Evolutionary conservation across 2,113 vertebrate genomes (phyloP), one percentile per base, ranked within the genome.

Genomic region (Alligator mississippiensis): DNA sequence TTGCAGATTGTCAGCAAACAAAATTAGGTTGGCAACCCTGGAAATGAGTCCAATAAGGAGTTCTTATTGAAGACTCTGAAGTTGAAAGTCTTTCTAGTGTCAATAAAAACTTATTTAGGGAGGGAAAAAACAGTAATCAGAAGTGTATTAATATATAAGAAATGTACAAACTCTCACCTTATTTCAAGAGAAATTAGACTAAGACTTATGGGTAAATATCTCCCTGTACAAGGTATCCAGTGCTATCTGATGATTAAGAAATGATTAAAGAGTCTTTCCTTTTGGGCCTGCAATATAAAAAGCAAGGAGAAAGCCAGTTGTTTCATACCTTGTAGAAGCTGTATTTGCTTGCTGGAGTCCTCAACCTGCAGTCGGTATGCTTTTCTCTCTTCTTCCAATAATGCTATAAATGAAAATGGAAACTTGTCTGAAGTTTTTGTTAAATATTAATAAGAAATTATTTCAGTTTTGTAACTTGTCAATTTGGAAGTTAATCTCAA

Each of bases 381-480:
- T 98, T 98, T 99, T 97, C 98, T 98, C 97, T 99, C 99, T 92
- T 99, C 99, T 97, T 99, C 99, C 94, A 99, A 97, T 57, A 99
- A 98, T 61, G 98, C 99, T 99, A 97, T 60, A 96, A 93, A 75
- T 64, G 77, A 94, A 93, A 97, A 82, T 12, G 62, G 59, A 93
- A 95, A 78, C 15, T 54, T 64, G 78, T 24, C 93, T 96, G 84
- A 25, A 84, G 6, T 24, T 92, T 88, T 75, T 82, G 25, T 96
- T 75, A 59, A n/a, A 74, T 59, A 59, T 85, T 25, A 83, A 78
- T 87, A 94, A 78, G 38, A 21, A 38, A 12, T 14, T 75, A 92
- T 87, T 89, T 85, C 82, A 81, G n/a, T 19, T 86, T 16, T 11
- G 1, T 28, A 88, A 89, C 88, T 92, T 85, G 85, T 68, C 82